phyloP scores from a whole-genome alignment of 1,140 invertebrate genomes.

The Hypsibius dujardini region DNA sequence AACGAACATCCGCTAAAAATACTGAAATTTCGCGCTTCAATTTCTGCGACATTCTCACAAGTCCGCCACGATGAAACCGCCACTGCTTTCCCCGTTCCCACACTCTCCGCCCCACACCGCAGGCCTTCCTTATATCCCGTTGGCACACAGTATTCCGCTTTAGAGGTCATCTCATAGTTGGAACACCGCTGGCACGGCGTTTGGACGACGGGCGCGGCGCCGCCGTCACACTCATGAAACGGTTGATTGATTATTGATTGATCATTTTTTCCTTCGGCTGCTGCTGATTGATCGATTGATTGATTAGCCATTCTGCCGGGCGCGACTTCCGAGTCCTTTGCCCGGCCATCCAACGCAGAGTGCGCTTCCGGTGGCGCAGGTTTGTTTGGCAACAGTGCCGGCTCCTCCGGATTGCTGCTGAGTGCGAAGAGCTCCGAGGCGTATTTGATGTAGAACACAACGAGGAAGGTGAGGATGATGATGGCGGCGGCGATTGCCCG shows the following conservation, averaged over 20 bases:
- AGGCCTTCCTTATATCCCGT: not conserved
- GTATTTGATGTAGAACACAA: conserved; percentile 6
- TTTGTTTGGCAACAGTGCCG: too few species aligned
- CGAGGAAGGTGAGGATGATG: not conserved
- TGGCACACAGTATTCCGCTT: not conserved
- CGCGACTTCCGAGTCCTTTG: not conserved
- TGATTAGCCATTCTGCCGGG: too few species aligned
- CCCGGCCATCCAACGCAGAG: not conserved
- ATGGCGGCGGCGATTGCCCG: not conserved
- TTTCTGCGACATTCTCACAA: not conserved
- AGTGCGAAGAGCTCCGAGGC: not conserved
- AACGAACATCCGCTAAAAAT: not conserved
- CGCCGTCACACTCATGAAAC: too few species aligned
- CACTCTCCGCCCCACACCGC: not conserved
- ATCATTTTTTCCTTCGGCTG: too few species aligned
- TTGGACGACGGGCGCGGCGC: not conserved
- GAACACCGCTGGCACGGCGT: not conserved
- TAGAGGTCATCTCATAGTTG: not conserved
- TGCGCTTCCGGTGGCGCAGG: too few species aligned
- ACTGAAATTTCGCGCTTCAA: not conserved
- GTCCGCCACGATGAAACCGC: not conserved
- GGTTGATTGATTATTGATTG: too few species aligned
- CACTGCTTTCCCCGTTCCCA: not conserved
- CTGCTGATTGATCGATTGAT: too few species aligned
- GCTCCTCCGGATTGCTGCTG: not conserved